A percentile compares a stretch with the other conserved stretches of the same genome.
These are phyloP conservation scores for Girardia tigrina DNA, from an alignment of 2,888 invertebrate species.

Conservation along the genomic window DNA sequence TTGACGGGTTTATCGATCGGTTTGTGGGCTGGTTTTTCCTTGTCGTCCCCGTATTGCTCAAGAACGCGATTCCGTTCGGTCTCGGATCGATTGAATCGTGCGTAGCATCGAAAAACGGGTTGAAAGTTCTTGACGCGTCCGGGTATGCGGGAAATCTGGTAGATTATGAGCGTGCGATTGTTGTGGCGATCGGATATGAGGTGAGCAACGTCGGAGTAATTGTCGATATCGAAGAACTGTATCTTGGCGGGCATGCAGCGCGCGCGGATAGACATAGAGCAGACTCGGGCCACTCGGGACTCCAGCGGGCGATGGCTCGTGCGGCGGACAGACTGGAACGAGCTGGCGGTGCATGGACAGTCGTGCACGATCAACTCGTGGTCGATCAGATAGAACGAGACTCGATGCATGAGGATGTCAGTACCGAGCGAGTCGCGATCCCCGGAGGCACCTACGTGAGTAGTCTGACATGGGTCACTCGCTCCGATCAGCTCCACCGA, in stretches of 20 bases:
- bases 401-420: too few species aligned
- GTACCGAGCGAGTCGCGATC: too few species aligned
- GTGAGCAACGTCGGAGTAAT: not conserved
- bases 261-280: not conserved
- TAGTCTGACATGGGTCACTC: not conserved
- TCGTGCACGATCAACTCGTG: not conserved
- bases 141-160: not conserved
- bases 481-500: not conserved
- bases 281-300: not conserved
- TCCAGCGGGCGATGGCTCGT: not conserved
- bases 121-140: not conserved
- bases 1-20: not conserved
- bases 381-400: not conserved
- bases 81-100: not conserved
- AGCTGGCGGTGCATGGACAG: not conserved
- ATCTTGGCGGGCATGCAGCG: slow-evolving; percentile 4
- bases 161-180: not conserved
- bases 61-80: not conserved
- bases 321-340: not conserved
- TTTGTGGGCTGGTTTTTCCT: not conserved
- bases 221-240: not conserved
- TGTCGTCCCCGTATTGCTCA: not conserved
- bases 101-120: not conserved
- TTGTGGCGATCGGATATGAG: not conserved
- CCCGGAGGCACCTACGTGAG: too few species aligned